Evolutionary conservation across 2,888 invertebrate genomes (phyloP), one percentile per base, ranked within the genome.

Genomic region (Drosophila mettleri): DNA sequence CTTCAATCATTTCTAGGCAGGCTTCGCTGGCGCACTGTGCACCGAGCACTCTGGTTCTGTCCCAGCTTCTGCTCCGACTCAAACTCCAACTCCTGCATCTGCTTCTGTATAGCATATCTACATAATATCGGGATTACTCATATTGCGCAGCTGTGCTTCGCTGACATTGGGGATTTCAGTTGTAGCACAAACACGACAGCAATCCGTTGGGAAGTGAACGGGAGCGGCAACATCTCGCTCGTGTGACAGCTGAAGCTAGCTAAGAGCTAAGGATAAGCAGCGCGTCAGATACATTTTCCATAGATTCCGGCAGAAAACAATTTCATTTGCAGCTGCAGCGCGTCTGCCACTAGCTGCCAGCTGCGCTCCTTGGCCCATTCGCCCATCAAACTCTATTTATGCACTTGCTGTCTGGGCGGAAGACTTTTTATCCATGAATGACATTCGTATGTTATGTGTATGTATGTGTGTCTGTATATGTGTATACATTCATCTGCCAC

Each of bases 1-100:
- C 86, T 86, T 82, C 82, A 82, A 86, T 82, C 86, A 88, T 86
- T 86, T 74, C 88, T 79, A 70, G 83, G 74, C 69, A 65, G 77
- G 59, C 68, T 67, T 45, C 65, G 10, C 41, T 36, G 24, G 27
- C 24, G 48, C 57, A 51, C 29, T 8, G 24, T 60, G 68, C 51
- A 80, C 31, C 12, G 31, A 31, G 31, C 31, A 31, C 31, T 31
- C 27, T 27, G 27, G 43, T 10, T 45, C 10, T 24, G 43, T 45
- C 10, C 43, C 43, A 27, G 41, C 41, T 14, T 14, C 43, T 4
- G 27, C 27, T 16, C 24, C 43, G 27, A 10, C 45, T 45, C 14
- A 20, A 39, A 14, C 18, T 7, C 16, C 3, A 3, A 3, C 24
- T 22, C 5, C 41, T 24, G 43, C 3, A 1, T 16, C 65, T 45